Conservation (phyloP, 1,140 invertebrate species). For the Rhopalosiphum padi region DNA sequence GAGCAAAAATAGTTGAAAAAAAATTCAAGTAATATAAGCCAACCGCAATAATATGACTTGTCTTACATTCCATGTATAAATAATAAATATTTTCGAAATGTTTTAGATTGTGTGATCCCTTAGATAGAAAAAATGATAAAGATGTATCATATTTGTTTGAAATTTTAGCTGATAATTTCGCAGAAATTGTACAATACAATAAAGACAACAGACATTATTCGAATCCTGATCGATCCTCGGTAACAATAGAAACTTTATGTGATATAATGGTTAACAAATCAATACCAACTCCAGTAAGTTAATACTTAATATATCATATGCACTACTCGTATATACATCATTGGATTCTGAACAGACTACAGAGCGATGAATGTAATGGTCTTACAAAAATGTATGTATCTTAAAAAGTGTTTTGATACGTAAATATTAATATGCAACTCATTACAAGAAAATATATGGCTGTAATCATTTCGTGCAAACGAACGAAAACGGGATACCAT, state of each 20-base stretch:
- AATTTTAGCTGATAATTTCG: constrained; percentile 80
- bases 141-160: constrained; percentile 84
- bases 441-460: too few species aligned
- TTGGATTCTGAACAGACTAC: not conserved
- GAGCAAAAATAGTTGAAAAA: not conserved
- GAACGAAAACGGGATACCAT: too few species aligned
- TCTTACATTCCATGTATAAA: not conserved
- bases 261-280: constrained; percentile 73
- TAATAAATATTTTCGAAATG: constrained; percentile 39
- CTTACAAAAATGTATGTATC: too few species aligned
- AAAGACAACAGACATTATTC: constrained; percentile 75
- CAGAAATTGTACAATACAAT: constrained; percentile 91
- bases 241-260: constrained; percentile 83
- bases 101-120: constrained; percentile 78
- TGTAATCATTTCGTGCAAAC: too few species aligned
- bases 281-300: constrained; percentile 30
- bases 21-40: constrained; percentile 20
- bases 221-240: constrained; percentile 69
- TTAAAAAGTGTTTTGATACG: too few species aligned
- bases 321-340: not conserved
- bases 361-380: not conserved
- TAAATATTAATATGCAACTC: too few species aligned
- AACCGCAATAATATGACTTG: not conserved
- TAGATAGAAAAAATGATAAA: constrained; percentile 69
- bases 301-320: too few species aligned